Conservation (phyloP, 2,888 invertebrate genomes). For the Heliconius sara region DNA sequence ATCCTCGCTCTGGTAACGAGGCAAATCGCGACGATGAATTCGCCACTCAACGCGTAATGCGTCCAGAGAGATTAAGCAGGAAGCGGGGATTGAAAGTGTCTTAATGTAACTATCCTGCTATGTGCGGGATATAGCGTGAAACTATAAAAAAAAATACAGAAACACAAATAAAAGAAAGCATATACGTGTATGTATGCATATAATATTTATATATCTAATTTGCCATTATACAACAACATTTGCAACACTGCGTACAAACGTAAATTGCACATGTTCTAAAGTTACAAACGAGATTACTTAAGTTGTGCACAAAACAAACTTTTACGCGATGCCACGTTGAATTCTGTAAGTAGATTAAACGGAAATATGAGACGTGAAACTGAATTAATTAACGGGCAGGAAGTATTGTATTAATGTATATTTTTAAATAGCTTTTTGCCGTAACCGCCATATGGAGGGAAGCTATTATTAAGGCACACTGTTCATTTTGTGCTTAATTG, state of each 20-base stretch:
- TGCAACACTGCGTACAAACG: conserved; percentile 5
- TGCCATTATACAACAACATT: not conserved
- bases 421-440: not conserved
- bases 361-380: conserved; percentile 7
- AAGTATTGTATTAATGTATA: not conserved
- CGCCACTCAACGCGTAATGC: not conserved
- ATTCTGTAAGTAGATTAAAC: conserved; percentile 16
- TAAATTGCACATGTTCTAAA: conserved; percentile 23
- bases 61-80: not conserved
- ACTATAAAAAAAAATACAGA: too few species aligned
- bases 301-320: conserved; percentile 25
- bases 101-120: too few species aligned
- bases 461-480: not conserved
- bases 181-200: too few species aligned
- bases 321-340: conserved; percentile 9
- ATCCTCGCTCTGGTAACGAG: not conserved
- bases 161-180: too few species aligned
- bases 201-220: not conserved
- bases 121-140: too few species aligned
- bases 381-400: conserved; percentile 12
- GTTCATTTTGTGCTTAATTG: not conserved
- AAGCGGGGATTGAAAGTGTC: not conserved
- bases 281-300: conserved; percentile 25
- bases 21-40: too few species aligned
- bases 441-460: not conserved